These are phyloP conservation scores for Chaetogeoica ovagalla DNA, from an alignment of 2,888 invertebrate species.

Conservation along the genomic window DNA sequence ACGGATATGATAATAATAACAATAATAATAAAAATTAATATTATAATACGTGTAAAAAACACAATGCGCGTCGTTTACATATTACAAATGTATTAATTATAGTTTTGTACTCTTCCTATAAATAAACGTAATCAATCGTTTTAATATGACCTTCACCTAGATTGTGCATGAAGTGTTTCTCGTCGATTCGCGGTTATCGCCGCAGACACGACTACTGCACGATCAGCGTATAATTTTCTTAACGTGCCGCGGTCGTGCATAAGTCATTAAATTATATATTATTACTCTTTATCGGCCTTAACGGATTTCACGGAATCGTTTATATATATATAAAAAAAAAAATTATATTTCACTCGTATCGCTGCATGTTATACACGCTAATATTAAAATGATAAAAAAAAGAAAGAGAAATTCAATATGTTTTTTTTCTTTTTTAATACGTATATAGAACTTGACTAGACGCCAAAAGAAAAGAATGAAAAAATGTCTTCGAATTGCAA, in stretches of 20 bases:
- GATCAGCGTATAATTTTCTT: neutral
- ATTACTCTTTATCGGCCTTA: neutral
- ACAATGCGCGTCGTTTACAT: too few species aligned
- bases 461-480: slow-evolving; percentile 1
- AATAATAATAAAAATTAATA: too few species aligned
- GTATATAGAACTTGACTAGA: slow-evolving; percentile 11
- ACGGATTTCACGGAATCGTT: neutral
- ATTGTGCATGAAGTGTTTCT: neutral
- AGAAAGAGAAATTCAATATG: neutral
- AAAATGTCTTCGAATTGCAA: neutral
- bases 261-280: neutral
- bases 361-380: neutral
- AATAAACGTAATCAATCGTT: neutral
- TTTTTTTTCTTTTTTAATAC: neutral
- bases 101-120: neutral
- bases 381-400: slow-evolving; percentile 2
- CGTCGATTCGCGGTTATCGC: slow-evolving; percentile 6
- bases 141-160: slow-evolving; percentile 14
- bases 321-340: too few species aligned
- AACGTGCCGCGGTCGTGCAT: neutral
- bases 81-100: too few species aligned
- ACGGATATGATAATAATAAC: too few species aligned
- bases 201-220: neutral
- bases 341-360: neutral
- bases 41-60: too few species aligned